Evolutionary conservation across 1,140 invertebrate species (phyloP).

Genomic region (Onthophagus taurus): DNA sequence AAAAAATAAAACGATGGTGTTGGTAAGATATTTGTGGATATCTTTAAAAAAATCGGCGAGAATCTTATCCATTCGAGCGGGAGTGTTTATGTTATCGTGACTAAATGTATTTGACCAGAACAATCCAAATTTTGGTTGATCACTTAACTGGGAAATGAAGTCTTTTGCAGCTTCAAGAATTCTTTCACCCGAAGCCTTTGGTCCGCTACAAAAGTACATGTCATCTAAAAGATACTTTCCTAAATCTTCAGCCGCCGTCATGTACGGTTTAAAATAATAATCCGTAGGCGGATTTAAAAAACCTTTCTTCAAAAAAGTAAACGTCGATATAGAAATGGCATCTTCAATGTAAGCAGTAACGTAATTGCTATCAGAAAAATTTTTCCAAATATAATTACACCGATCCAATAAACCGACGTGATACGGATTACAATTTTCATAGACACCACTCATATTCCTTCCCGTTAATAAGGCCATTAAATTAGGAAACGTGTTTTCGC

Average conservation of each 20-base stretch:
- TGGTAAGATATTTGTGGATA: constrained; percentile 35
- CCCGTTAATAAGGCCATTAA: constrained; percentile 68
- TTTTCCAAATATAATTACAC: constrained; percentile 53
- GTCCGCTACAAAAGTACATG: constrained; percentile 43
- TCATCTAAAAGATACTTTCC: constrained; percentile 38
- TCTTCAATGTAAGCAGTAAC: constrained; percentile 55
- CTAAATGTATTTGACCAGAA: constrained; percentile 57
- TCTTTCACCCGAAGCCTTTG: constrained; percentile 44
- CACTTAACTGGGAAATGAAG: constrained; percentile 47
- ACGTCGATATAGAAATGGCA: constrained; percentile 48
- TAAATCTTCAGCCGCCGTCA: constrained; percentile 47
- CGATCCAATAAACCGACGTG: constrained; percentile 38
- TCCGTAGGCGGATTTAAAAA: constrained; percentile 61
- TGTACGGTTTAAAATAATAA: constrained; percentile 63
- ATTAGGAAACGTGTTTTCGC: constrained; percentile 72
- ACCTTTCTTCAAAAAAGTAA: constrained; percentile 54
- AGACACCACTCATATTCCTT: constrained; percentile 40
- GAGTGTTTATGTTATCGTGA: constrained; percentile 53
- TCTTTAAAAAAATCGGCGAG: constrained; percentile 43
- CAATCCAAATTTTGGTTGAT: constrained; percentile 52
- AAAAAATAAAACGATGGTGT: constrained; percentile 57
- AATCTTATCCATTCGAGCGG: constrained; percentile 47
- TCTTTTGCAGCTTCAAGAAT: constrained; percentile 49
- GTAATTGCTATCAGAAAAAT: constrained; percentile 46
- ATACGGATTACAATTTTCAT: constrained; percentile 42